A percentile compares a stretch with the other conserved stretches of the same genome.
These are phyloP conservation scores for Eristalinus sepulchralis DNA, from an alignment of 2,888 invertebrate species.

Conservation along the genomic window DNA sequence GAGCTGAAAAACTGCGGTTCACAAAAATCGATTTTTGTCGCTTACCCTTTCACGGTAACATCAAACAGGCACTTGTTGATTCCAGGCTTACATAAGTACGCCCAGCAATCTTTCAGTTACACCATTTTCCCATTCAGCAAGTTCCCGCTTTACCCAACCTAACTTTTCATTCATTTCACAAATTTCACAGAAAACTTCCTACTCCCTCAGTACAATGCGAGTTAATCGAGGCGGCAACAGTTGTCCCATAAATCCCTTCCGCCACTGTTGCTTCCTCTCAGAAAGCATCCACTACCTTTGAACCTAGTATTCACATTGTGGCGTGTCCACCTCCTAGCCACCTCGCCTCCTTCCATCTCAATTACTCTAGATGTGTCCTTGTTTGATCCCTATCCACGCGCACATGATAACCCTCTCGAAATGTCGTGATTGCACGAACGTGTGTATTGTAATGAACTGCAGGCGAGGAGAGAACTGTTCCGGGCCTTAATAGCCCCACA, in stretches of 20 bases:
- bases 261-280: slow-evolving; percentile 51
- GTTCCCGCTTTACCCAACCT: no score
- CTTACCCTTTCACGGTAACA: no score
- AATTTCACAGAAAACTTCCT: not conserved
- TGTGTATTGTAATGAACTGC: slow-evolving; percentile 57
- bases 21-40: no score
- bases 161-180: not conserved
- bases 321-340: not conserved
- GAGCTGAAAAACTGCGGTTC: no score
- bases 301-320: slow-evolving; percentile 16
- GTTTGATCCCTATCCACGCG: slow-evolving; percentile 54
- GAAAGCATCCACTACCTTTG: slow-evolving; percentile 61
- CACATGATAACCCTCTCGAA: slow-evolving; percentile 39
- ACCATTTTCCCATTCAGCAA: not conserved
- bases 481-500: slow-evolving; percentile 58
- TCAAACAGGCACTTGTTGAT: no score
- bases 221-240: slow-evolving; percentile 34
- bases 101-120: not conserved
- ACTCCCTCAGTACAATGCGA: not conserved
- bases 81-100: no score
- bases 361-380: slow-evolving; percentile 47
- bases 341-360: not conserved
- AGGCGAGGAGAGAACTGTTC: slow-evolving; percentile 19
- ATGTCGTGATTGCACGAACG: slow-evolving; percentile 6
- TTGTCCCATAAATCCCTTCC: slow-evolving; percentile 45